These are phyloP conservation scores for Pocillopora verrucosa DNA, from an alignment of 64 coral and sea anemone genomes.

Conservation along the genomic window DNA sequence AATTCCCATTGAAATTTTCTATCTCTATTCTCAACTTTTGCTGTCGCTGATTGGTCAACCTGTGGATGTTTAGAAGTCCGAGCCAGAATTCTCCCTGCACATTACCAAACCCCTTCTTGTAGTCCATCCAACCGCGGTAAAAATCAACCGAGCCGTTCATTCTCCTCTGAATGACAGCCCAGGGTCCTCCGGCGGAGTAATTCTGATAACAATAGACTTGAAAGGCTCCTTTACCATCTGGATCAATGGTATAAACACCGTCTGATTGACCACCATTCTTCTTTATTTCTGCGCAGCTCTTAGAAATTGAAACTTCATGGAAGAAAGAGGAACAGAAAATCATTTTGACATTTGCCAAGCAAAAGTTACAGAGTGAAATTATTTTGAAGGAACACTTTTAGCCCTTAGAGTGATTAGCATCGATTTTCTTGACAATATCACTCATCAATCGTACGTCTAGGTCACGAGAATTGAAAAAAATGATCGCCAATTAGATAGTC, in stretches of 20 bases:
- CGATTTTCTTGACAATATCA: too few relatives aligned
- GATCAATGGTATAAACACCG: slow-evolving; percentile 4
- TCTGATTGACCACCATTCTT: neutral
- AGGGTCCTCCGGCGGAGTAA: neutral
- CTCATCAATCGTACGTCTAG: too few relatives aligned
- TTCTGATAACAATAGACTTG: slow-evolving; percentile 21
- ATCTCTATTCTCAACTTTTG: slow-evolving; percentile 8
- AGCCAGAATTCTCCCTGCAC: slow-evolving; percentile 24
- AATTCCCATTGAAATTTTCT: neutral
- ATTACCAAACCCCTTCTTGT: slow-evolving; percentile 28
- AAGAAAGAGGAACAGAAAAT: neutral
- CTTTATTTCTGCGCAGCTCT: slow-evolving; percentile 7
- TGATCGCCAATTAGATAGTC: too few relatives aligned
- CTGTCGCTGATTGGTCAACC: slow-evolving; percentile 5
- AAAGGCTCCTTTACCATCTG: slow-evolving; percentile 9
- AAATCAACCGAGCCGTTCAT: slow-evolving; percentile 14
- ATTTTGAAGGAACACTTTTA: too few relatives aligned
- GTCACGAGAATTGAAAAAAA: too few relatives aligned
- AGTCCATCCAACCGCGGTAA: slow-evolving; percentile 23
- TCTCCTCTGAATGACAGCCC: slow-evolving; percentile 28
- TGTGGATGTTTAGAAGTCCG: slow-evolving; percentile 4
- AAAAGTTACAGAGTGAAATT: neutral
- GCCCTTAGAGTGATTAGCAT: too few relatives aligned
- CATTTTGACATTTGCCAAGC: neutral
- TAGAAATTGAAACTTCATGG: neutral